A percentile compares a stretch with the other conserved stretches of the same genome.
phyloP scores from a whole-genome alignment of 1,140 invertebrate species.

The Saccostrea echinata region DNA sequence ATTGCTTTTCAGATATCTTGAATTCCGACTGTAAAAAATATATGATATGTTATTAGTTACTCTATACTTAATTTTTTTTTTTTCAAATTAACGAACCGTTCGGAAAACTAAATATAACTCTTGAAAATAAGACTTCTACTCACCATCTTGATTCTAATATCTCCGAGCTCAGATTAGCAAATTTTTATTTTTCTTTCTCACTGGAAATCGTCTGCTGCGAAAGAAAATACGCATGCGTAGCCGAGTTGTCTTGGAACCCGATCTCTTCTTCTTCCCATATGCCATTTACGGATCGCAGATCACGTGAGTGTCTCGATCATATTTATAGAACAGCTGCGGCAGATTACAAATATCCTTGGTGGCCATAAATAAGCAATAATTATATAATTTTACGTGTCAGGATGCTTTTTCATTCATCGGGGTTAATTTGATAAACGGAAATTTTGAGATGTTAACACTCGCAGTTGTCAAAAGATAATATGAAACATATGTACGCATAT shows the following conservation, averaged over 20 bases:
- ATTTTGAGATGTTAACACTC: too few relatives aligned
- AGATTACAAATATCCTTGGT: slow-evolving; percentile 7
- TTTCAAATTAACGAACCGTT: too few relatives aligned
- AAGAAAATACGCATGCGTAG: slow-evolving; percentile 16
- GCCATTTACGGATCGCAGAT: slow-evolving; percentile 29
- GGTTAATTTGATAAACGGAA: too few relatives aligned
- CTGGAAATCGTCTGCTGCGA: slow-evolving; percentile 37
- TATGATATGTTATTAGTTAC: not conserved
- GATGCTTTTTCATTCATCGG: not conserved
- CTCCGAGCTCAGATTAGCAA: not conserved
- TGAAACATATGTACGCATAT: too few relatives aligned
- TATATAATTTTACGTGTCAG: slow-evolving; percentile 21
- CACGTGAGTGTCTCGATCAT: slow-evolving; percentile 13
- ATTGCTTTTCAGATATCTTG: slow-evolving; percentile 67
- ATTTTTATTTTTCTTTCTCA: slow-evolving; percentile 40
- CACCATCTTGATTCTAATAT: slow-evolving; percentile 32
- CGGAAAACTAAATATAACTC: not conserved
- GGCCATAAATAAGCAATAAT: slow-evolving; percentile 12
- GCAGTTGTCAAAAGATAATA: too few relatives aligned
- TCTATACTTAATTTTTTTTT: not conserved
- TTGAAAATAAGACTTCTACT: not conserved
- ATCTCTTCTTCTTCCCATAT: slow-evolving; percentile 24
- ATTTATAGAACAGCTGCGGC: slow-evolving; percentile 2
- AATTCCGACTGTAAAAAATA: slow-evolving; percentile 62
- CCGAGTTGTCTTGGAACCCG: slow-evolving; percentile 6